Percentiles rank a stretch among this genome's conserved stretches.
Evolutionary conservation across 1,140 invertebrate genomes (phyloP).

Genomic region (Pseudomyrmex gracilis): DNA sequence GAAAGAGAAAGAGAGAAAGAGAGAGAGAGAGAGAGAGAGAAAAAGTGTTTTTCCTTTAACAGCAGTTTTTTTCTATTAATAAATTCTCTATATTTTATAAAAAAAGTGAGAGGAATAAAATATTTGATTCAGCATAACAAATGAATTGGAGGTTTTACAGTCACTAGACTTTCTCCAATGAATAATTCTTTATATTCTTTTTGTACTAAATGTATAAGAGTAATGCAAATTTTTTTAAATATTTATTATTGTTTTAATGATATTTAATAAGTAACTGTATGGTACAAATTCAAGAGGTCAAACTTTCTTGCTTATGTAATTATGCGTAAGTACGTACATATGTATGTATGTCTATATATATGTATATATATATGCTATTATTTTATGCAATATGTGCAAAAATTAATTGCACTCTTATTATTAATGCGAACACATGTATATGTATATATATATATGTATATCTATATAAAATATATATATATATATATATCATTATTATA

Average conservation of each 20-base stretch:
- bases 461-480: no score
- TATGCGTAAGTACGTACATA: conserved; percentile 52
- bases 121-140: conserved; percentile 22
- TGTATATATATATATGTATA: no score
- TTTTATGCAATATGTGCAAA: conserved; percentile 1
- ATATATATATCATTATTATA: no score
- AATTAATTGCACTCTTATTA: conserved; percentile 1
- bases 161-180: conserved; percentile 30
- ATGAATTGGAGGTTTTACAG: conserved; percentile 42
- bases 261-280: conserved; percentile 59
- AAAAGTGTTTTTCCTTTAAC: conserved; percentile 33
- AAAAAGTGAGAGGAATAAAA: conserved; percentile 10
- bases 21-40: neutral
- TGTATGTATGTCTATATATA: conserved; percentile 46
- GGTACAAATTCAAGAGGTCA: conserved; percentile 54
- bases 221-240: conserved; percentile 45
- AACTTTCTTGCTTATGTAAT: conserved; percentile 40
- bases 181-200: conserved; percentile 34
- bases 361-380: neutral
- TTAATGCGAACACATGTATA: no score
- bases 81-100: conserved; percentile 41
- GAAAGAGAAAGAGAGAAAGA: neutral
- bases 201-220: conserved; percentile 51
- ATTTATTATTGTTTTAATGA: conserved; percentile 50
- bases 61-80: conserved; percentile 45